These are phyloP conservation scores for Pomacea maculata DNA, from an alignment of 1,140 invertebrate species.

Conservation along the genomic window DNA sequence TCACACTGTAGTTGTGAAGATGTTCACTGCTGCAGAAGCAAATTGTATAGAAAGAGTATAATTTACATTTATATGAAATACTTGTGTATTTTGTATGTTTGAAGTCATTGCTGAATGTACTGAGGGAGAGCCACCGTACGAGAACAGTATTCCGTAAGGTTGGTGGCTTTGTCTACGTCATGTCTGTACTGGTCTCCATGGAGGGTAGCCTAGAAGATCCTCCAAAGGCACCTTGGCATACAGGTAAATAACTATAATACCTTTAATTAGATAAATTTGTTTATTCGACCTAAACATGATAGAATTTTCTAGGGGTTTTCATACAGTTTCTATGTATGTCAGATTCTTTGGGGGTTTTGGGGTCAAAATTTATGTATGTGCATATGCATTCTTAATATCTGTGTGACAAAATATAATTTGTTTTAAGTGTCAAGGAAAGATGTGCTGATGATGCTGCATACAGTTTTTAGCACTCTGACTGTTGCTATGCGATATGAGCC, in stretches of 20 bases:
- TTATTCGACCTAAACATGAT: not conserved
- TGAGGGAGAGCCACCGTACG: conserved; percentile 93
- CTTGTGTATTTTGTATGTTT: not conserved
- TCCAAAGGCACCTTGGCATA: conserved; percentile 65
- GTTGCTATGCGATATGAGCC: conserved; percentile 99
- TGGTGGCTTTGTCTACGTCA: conserved; percentile 97
- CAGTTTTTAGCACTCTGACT: conserved; percentile 94
- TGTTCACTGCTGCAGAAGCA: no score
- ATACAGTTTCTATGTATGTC: not conserved
- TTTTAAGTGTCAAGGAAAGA: conserved; percentile 55
- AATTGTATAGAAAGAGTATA: no score
- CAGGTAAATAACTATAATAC: conserved; percentile 42
- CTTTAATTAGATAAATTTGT: no score
- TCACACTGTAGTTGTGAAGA: no score
- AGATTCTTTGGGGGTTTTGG: not conserved
- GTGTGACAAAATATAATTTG: conserved; percentile 18
- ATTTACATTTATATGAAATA: not conserved
- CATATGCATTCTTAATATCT: not conserved
- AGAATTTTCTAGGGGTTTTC: not conserved
- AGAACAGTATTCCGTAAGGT: conserved; percentile 97
- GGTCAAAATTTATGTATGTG: not conserved
- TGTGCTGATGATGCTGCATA: conserved; percentile 72
- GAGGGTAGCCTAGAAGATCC: conserved; percentile 80
- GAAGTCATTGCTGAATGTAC: conserved; percentile 82
- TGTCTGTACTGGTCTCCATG: conserved; percentile 92